Conservation (phyloP, 2,888 invertebrate species). For the Drosophila villosipedis region DNA sequence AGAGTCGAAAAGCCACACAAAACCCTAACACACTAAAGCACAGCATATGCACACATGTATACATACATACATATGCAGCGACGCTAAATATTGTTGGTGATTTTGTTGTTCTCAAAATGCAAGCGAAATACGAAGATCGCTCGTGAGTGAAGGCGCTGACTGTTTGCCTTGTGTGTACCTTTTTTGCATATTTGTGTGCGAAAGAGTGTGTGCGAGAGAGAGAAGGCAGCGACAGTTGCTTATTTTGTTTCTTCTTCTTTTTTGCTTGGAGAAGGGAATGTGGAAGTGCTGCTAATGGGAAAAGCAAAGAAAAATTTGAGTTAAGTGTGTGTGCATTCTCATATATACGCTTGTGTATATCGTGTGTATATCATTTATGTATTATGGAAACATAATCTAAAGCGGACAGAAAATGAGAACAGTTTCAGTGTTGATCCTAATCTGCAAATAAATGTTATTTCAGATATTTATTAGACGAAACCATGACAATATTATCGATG, state of each 20-base stretch:
- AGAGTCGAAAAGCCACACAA: constrained; percentile 50
- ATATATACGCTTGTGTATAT: constrained; percentile 5
- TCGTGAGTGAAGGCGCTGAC: constrained; percentile 43
- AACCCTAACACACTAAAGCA: constrained; percentile 49
- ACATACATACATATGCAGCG: constrained; percentile 45
- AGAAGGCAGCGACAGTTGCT: constrained; percentile 58
- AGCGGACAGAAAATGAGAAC: neutral
- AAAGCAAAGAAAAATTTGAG: constrained; percentile 68
- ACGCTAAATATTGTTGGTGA: constrained; percentile 56
- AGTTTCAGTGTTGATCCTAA: neutral
- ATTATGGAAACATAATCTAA: neutral
- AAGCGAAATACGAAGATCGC: constrained; percentile 71
- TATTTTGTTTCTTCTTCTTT: constrained; percentile 51
- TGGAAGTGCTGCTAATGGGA: constrained; percentile 68
- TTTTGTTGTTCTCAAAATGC: constrained; percentile 52
- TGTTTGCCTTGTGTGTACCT: constrained; percentile 36
- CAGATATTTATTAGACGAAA: neutral
- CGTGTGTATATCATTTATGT: neutral
- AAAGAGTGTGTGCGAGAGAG: constrained; percentile 22
- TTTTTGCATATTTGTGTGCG: constrained; percentile 21
- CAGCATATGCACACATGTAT: constrained; percentile 23
- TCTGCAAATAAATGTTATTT: neutral
- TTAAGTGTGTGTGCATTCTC: constrained; percentile 6
- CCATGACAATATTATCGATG: neutral
- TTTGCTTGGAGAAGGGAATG: constrained; percentile 28